Conservation (phyloP, 2,888 invertebrate species). For the Morpho achilles region DNA sequence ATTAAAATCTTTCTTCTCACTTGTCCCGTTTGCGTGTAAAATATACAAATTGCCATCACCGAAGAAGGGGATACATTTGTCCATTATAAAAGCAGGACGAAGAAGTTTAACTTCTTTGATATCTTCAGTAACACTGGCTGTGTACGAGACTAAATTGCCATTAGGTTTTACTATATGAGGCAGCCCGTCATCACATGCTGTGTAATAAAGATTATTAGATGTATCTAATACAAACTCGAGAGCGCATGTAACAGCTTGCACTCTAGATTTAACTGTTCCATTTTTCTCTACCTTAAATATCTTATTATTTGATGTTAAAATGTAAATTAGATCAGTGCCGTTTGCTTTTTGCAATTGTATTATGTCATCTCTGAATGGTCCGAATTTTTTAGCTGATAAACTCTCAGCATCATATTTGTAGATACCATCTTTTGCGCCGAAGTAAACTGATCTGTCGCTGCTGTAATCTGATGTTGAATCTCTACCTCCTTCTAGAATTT, state of each 20-base stretch:
- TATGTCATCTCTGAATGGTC: constrained; percentile 50
- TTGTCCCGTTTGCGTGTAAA: constrained; percentile 49
- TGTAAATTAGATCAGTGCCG: constrained; percentile 46
- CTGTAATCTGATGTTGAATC: constrained; percentile 56
- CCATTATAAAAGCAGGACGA: constrained; percentile 59
- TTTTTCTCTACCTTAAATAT: constrained; percentile 49
- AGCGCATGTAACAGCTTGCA: constrained; percentile 44
- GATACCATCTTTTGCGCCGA: constrained; percentile 53
- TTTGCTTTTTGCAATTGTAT: constrained; percentile 59
- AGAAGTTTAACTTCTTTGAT: constrained; percentile 45
- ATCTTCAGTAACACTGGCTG: constrained; percentile 43
- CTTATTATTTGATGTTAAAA: constrained; percentile 41
- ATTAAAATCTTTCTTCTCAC: constrained; percentile 48
- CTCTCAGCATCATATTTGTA: constrained; percentile 48
- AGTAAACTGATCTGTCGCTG: constrained; percentile 42
- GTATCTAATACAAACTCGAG: constrained; percentile 60
- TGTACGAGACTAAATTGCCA: constrained; percentile 35
- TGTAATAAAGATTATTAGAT: constrained; percentile 54
- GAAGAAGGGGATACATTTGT: constrained; percentile 51
- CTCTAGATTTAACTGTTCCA: constrained; percentile 43
- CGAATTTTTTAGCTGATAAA: constrained; percentile 52
- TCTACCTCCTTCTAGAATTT: constrained; percentile 56
- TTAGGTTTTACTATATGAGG: constrained; percentile 44
- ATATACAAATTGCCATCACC: constrained; percentile 49
- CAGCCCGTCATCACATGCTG: constrained; percentile 45